Conservation (phyloP, 1,140 invertebrate genomes). For the Drosophila insularis region DNA sequence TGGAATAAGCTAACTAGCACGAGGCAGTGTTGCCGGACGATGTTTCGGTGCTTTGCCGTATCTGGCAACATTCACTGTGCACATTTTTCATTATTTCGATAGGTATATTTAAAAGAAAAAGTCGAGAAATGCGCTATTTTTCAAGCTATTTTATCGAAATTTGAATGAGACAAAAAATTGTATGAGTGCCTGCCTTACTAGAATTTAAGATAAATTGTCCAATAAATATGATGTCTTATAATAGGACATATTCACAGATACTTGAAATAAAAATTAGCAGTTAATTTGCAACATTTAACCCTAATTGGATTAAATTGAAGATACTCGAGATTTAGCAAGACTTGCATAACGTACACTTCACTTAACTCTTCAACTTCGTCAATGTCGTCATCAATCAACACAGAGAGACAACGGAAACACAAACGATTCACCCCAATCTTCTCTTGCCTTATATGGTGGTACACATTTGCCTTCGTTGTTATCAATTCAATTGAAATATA, state of each 20-base stretch:
- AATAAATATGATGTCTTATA: too few species aligned
- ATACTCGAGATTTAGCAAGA: slow-evolving; percentile 43
- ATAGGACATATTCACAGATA: too few species aligned
- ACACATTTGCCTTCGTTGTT: slow-evolving; percentile 35
- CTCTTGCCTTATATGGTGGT: slow-evolving; percentile 19
- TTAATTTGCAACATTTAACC: not conserved
- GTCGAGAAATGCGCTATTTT: too few species aligned
- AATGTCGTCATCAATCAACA: slow-evolving; percentile 57
- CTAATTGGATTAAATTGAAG: slow-evolving; percentile 65
- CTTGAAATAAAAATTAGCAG: not conserved
- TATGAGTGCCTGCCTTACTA: too few species aligned
- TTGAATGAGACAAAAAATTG: too few species aligned
- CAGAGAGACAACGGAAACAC: slow-evolving; percentile 3
- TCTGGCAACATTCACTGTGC: not conserved
- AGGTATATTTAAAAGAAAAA: too few species aligned
- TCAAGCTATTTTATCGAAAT: too few species aligned
- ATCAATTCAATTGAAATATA: slow-evolving; percentile 69
- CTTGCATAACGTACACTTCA: slow-evolving; percentile 14
- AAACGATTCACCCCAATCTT: slow-evolving; percentile 11
- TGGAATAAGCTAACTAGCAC: slow-evolving; percentile 3
- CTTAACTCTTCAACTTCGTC: slow-evolving; percentile 20
- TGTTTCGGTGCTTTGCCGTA: not conserved
- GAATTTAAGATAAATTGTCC: too few species aligned
- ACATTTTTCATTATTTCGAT: not conserved
- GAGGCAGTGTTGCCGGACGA: slow-evolving; percentile 1